phyloP scores from a whole-genome alignment of 64 coral and sea anemone genomes.

The Platygyra sinensis region DNA sequence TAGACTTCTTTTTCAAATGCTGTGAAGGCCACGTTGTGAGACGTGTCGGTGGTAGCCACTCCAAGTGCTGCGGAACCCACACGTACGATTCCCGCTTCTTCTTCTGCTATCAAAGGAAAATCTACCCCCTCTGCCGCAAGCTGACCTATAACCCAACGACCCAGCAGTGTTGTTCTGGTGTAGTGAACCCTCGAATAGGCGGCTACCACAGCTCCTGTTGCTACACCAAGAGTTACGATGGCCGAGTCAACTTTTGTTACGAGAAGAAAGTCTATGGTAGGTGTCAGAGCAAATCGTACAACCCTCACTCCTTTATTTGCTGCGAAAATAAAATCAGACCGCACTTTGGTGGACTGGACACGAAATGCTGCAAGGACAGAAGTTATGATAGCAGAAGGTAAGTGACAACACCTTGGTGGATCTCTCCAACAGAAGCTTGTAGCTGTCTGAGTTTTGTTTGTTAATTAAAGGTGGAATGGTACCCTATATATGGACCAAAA shows the following conservation, averaged over 20 bases:
- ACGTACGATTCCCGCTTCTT: slow-evolving; percentile 29
- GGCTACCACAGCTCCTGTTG: neutral
- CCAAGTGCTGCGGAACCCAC: neutral
- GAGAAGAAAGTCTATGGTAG: slow-evolving; percentile 19
- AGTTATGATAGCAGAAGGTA: slow-evolving; percentile 23
- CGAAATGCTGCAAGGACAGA: slow-evolving; percentile 13
- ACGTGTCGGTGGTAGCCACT: neutral
- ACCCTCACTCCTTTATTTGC: slow-evolving; percentile 7
- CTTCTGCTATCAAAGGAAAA: slow-evolving; percentile 4
- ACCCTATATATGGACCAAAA: too few relatives aligned
- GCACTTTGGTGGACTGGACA: neutral
- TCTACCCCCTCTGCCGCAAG: slow-evolving; percentile 20
- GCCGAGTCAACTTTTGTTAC: neutral
- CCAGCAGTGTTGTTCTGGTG: neutral
- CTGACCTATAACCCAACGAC: neutral
- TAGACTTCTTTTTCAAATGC: slow-evolving; percentile 28
- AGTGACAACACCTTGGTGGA: neutral
- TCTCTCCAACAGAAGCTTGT: neutral
- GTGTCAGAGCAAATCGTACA: neutral
- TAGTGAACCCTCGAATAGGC: neutral
- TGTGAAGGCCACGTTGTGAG: slow-evolving; percentile 22
- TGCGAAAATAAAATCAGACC: slow-evolving; percentile 20
- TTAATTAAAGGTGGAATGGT: too few relatives aligned
- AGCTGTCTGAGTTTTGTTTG: neutral
- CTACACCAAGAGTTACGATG: slow-evolving; percentile 30